phyloP scores from a whole-genome alignment of 1,140 invertebrate species.

The Liolophura sinensis region DNA sequence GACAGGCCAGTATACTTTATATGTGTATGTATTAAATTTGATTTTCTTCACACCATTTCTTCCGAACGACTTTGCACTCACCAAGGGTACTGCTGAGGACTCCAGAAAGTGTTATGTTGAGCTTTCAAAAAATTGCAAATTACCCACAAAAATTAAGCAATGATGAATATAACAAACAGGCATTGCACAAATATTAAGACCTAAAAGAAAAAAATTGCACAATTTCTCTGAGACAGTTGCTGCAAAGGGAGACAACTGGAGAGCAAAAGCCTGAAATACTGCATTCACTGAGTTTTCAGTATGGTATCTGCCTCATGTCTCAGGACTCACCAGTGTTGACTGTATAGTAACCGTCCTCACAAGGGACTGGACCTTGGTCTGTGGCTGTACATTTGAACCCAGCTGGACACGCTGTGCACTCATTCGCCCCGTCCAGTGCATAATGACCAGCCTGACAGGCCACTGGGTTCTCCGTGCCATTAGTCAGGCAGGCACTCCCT shows the following conservation, averaged over 20 bases:
- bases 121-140: no score
- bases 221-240: neutral
- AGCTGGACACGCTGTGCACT: conserved; percentile 41
- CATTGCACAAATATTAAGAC: neutral
- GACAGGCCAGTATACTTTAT: neutral
- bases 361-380: conserved; percentile 18
- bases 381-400: conserved; percentile 33
- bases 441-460: conserved; percentile 38
- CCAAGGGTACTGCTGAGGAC: no score
- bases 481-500: conserved; percentile 30
- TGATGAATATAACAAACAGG: neutral
- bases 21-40: no score
- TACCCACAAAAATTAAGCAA: neutral
- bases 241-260: neutral
- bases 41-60: no score
- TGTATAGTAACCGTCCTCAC: conserved; percentile 36
- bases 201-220: neutral
- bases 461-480: conserved; percentile 29
- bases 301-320: no score
- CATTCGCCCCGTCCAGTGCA: conserved; percentile 24
- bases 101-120: no score
- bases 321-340: conserved; percentile 28
- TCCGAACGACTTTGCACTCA: no score
- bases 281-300: no score
- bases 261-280: no score